These are phyloP conservation scores for Neelides sp. DNA, from an alignment of 1,140 invertebrate genomes.

Conservation along the genomic window DNA sequence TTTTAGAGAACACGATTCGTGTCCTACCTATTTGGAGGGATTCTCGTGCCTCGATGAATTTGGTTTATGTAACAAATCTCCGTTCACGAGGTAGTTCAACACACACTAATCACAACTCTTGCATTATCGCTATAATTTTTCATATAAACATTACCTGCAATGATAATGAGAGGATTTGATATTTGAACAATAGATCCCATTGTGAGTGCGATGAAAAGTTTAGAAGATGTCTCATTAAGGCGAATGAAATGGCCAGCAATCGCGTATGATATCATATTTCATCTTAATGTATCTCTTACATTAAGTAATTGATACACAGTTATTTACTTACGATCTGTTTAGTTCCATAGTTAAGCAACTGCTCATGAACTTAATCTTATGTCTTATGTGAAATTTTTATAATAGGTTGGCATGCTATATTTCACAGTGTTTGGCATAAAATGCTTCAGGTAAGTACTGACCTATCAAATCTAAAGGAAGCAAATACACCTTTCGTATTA, in stretches of 20 bases:
- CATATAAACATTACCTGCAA: neutral
- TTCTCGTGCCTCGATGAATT: slow-evolving; percentile 12
- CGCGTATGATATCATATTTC: too few relatives aligned
- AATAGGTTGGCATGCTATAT: slow-evolving; percentile 52
- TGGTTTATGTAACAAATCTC: slow-evolving; percentile 11
- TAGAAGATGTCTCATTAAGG: slow-evolving; percentile 47
- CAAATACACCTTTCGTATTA: too few relatives aligned
- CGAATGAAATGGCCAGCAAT: slow-evolving; percentile 38
- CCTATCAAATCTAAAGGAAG: too few relatives aligned
- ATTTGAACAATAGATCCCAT: slow-evolving; percentile 40
- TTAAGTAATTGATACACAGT: too few relatives aligned
- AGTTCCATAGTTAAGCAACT: too few relatives aligned
- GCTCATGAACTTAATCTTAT: too few relatives aligned
- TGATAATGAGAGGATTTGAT: neutral
- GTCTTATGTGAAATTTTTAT: too few relatives aligned
- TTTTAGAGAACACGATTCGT: slow-evolving; percentile 34
- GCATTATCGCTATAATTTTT: slow-evolving; percentile 3
- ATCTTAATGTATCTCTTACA: too few relatives aligned
- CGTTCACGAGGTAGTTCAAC: slow-evolving; percentile 13
- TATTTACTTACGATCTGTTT: too few relatives aligned
- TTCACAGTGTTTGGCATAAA: slow-evolving; percentile 50
- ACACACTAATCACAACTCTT: too few relatives aligned
- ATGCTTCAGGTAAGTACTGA: too few relatives aligned
- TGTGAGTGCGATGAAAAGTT: slow-evolving; percentile 57
- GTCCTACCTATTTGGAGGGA: slow-evolving; percentile 29